Base-by-base conservation (phyloP, 2,888 invertebrate genomes). In the Drosophila paramelanica region DNA sequence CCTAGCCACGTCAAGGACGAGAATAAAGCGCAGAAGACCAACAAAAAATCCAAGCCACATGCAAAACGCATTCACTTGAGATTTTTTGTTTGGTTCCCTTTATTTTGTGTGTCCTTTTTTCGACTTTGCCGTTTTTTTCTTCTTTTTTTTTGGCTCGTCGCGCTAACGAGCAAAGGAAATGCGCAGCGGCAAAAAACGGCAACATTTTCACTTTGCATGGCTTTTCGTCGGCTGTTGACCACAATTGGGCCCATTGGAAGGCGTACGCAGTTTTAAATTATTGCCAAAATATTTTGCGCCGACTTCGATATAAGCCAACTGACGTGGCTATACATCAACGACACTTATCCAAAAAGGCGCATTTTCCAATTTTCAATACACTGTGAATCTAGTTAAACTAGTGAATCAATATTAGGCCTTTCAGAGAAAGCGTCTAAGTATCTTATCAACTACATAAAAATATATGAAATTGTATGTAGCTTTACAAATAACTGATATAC, bases 21-120 rank as follows among this genome's bases (percentile, higher is more conserved):
- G 69, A 70, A 69, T 65, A 42, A 55, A 67, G 68, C 67, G 50
- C 51, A 67, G 53, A 64, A 56, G 56, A 39, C 73, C 58, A 59
- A 46, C 59, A 69, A 68, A 69, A 68, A 79, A 86, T 80, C 81
- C 65, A 67, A 77, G 81, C 71, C 70, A 62, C 80, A 82, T 89
- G 86, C 86, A 88, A 81, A 88, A 79, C 76, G 88, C 81, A 77
- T 80, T 69, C 65, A 65, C 70, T 67, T 68, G 58, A 51, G 38
- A 23, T 25, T 45, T 61, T 62, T 55, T 58, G 36, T 25, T 31
- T 45, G 17, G 20, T 55, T 51, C 25, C 2, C 27, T 47, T 25
- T 42, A 5, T n/a, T 33, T 56, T 41, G 33, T 33, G 25, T 25
- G 51, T 1, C 36, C 4, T 33, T 33, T 33, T 33, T 27, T 27